Evolutionary conservation across 2,113 vertebrate species (phyloP), one percentile per base, ranked within the genome.

Genomic region (Platysternon megacephalum): DNA sequence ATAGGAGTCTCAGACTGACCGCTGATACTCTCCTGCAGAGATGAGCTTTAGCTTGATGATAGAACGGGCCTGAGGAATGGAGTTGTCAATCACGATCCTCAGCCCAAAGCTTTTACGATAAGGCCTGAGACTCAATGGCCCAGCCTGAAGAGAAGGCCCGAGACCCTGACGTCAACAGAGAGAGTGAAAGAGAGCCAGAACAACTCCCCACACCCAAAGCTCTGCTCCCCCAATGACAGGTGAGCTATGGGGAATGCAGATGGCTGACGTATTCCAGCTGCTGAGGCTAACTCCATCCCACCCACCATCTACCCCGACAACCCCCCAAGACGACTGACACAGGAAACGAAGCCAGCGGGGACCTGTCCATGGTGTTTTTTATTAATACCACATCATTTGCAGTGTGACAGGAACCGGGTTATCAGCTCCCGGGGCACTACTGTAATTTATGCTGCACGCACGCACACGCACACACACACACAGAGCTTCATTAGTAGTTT

Each of bases 381-480:
- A 97, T 98, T 96, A 97, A 96, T 92, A 97, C 90, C 95, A 97
- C 96, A 97, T 97, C 94, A 95, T 87, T 95, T 97, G 94, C 93
- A 97, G 88, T 94, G 95, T 94, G 96, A 96, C 96, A 96, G 90
- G 93, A 93, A 94, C 94, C 92, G 88, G 44, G 88, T 86, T 49
- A 56, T 53, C 48, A 39, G 96, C 88, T 94, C 93, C 93, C 78
- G 84, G 80, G 56, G 68, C 76, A 88, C 97, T 95, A 97, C 92
- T 88, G 87, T 89, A 93, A 89, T 95, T 95, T 88, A 96, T 61
- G 93, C 72, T 93, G 97, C 94, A 97, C 97, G 48, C 88, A 97
- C 94, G 92, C 83, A 96, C 80, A 92, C 93, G 55, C 88, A 65
- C 82, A 26, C 39, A 79, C 35, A 74, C 82, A 79, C 72, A 76